phyloP scores from a whole-genome alignment of 2,113 vertebrate genomes.

The Vulpes lagopus region DNA sequence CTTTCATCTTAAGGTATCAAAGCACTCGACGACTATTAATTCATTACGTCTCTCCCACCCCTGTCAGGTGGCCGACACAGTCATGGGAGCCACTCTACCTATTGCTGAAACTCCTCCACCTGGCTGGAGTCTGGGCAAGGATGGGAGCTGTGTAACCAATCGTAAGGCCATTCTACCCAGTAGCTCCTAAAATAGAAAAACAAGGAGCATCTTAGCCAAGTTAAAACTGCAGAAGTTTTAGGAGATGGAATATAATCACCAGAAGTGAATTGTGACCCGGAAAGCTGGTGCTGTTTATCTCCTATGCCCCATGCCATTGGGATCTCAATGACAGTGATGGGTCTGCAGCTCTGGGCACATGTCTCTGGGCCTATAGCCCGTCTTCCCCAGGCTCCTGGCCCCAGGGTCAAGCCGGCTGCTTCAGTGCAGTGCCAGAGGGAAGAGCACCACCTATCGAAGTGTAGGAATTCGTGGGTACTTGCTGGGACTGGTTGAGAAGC shows the following conservation, averaged over 20 bases:
- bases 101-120: background rate
- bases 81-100: background rate
- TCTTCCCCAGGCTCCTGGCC: background rate
- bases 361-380: background rate
- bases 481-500: background rate
- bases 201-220: background rate
- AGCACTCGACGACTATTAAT: slow-evolving; percentile 11
- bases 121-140: background rate
- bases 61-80: background rate
- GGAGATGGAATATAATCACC: background rate
- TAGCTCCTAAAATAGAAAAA: background rate
- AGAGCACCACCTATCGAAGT: slow-evolving; percentile 59
- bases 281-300: background rate
- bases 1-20: slow-evolving; percentile 43
- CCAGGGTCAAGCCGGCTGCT: background rate
- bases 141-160: background rate
- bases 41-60: background rate
- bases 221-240: slow-evolving; percentile 33
- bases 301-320: background rate
- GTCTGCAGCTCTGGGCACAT: background rate
- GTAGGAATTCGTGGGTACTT: background rate
- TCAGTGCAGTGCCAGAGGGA: slow-evolving; percentile 3
- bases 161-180: background rate
- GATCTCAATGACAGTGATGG: background rate
- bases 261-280: background rate